Base-by-base conservation (phyloP, 1,140 invertebrate genomes). In the Drosophila pallidifrons region DNA sequence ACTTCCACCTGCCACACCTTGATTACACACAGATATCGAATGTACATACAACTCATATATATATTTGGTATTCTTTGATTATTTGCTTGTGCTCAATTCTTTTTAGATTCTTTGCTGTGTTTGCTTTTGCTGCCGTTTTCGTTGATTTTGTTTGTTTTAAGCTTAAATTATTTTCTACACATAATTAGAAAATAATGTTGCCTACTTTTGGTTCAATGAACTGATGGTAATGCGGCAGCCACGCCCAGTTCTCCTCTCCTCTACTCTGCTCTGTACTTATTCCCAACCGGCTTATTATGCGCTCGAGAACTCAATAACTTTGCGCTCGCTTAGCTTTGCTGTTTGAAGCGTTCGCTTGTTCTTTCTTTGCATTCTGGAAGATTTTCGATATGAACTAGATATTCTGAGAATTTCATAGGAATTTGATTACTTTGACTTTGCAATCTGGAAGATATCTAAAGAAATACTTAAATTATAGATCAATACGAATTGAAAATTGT, bases 161-260 rank as follows among this genome's bases (percentile, higher is more conserved):
- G 75, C 75, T 68, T 51, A 74, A 74, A 74, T 74, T 67, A 64
- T 74, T 77, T 77, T 77, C 70, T 63, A 72, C 60, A 71, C 63
- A 77, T 81, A 61, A 70, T 77, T 74, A 81, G 79, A 89, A 80
- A 82, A 81, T 77, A 90, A 79, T 75, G 54, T 81, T 90, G 86
- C 86, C 86, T 90, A 90, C 79, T 90, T 90, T 80, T 82, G 76
- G 86, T 86, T 90, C 86, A 80, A 67, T 90, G 86, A 90, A 90
- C 85, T 79, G 80, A 11, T 49, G 25, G 16, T 66, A 79, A 75
- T 72, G 60, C 10, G 74, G 30, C 5, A 15, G 41, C 43, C 59
- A 38, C 28, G 59, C 59, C 59, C 43, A 32, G 7, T 32, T 35
- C 25, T 10, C 4, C 8, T 11, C 47, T 10, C 1, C n/a, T 46